Base-by-base conservation (phyloP, 2,113 vertebrate genomes). In the Cyanoderma ruficeps region DNA sequence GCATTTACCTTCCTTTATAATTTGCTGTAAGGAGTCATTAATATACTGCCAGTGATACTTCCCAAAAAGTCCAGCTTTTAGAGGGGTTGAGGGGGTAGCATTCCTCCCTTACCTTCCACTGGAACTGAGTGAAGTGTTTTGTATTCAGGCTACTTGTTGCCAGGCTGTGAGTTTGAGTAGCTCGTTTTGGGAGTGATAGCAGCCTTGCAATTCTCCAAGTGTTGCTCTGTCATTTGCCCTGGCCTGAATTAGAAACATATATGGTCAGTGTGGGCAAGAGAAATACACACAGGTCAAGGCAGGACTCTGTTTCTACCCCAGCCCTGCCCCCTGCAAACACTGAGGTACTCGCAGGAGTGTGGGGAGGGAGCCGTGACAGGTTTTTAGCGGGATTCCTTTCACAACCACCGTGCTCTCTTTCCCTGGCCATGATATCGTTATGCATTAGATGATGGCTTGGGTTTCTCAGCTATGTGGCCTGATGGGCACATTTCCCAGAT, bases 331-430 rank as follows among this genome's bases (percentile, higher is more conserved):
- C 31, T 30, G 76, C 11, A 19, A 13, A 17, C 18, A 13, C 41
- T 56, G 49, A 13, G 41, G 47, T n/a, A 4, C 55, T 22, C n/a
- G 49, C 0, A 1, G 37, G 9, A 12, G 2, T 3, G 4, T 12
- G 14, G 46, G 31, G 28, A 49, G 24, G 56, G 14, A 31, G 30
- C 59, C 18, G 60, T 28, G 42, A 42, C 28, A 61, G 47, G 46
- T 35, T 68, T 80, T 89, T 53, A 55, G 31, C 13, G 81, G 71
- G 24, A 70, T 83, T 57, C 31, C 47, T 72, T 42, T 53, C 28
- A 14, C 28, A 31, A 24, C 4, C 28, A 10, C 33, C 0, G 1
- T 69, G 19, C 53, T 77, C 23, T 65, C 56, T 46, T 70, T 64
- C 57, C 27, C 11, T 59, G 24, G 28, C 37, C 10, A 1, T 37